Percentiles rank a stretch among this genome's conserved stretches.
phyloP scores from a whole-genome alignment of 1,140 invertebrate genomes.

The Neelides sp. region DNA sequence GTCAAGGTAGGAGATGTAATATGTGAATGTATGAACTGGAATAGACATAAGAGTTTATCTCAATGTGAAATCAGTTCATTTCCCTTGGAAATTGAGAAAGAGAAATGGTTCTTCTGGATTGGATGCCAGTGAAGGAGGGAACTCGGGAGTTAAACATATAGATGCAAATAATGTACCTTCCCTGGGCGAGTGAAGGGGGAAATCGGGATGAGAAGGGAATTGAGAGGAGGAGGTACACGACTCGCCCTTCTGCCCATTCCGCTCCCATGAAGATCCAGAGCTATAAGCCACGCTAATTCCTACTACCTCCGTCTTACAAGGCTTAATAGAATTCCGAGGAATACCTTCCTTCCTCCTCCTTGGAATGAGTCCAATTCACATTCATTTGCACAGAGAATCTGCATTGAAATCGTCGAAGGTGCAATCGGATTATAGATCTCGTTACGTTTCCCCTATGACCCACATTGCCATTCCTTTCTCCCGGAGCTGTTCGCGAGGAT shows the following conservation, averaged over 20 bases:
- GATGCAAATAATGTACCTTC: constrained; percentile 2
- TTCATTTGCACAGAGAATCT: constrained; percentile 27
- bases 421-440: constrained; percentile 26
- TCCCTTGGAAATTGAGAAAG: constrained; percentile 30
- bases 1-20: constrained; percentile 4
- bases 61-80: constrained; percentile 29
- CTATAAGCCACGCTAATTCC: too few relatives aligned
- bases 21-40: constrained; percentile 12
- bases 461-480: constrained; percentile 24
- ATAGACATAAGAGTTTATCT: constrained; percentile 26
- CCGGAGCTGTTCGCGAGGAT: too few relatives aligned
- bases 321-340: too few relatives aligned
- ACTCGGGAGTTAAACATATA: background rate
- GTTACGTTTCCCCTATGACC: constrained; percentile 20
- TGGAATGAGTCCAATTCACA: constrained; percentile 23
- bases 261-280: too few relatives aligned
- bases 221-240: constrained; percentile 7
- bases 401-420: constrained; percentile 29
- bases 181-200: too few relatives aligned
- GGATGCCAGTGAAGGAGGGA: background rate
- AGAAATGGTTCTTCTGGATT: constrained; percentile 26
- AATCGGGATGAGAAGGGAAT: background rate
- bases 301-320: too few relatives aligned
- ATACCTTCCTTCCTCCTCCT: too few relatives aligned
- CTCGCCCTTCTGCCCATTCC: background rate